phyloP scores from a whole-genome alignment of 2,113 vertebrate species.

The Lonchura striata region DNA sequence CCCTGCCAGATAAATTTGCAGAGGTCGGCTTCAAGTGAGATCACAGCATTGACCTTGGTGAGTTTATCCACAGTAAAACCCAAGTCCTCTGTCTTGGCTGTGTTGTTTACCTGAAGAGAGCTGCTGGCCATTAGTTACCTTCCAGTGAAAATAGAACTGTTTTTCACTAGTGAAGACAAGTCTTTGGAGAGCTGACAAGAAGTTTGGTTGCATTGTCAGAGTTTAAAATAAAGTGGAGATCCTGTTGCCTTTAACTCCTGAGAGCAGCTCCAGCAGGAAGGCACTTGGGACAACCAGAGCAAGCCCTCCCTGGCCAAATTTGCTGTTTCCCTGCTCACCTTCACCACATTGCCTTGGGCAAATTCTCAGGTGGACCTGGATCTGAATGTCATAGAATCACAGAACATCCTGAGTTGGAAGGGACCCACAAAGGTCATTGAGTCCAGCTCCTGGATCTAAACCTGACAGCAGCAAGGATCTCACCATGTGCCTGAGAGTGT shows the following conservation, averaged over 20 bases:
- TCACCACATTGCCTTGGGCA: fast-evolving
- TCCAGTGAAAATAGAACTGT: not conserved
- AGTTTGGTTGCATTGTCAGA: not conserved
- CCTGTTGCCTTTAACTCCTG: not conserved
- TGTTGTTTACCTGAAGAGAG: slow-evolving; percentile 11
- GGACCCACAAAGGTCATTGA: not conserved
- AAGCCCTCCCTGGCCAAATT: not conserved
- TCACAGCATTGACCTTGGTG: not conserved
- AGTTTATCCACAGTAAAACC: slow-evolving; percentile 24
- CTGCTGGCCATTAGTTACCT: not conserved
- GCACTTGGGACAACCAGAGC: not conserved
- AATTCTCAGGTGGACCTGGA: not conserved
- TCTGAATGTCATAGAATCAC: not conserved
- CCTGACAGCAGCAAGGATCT: not conserved
- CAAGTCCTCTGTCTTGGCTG: not conserved
- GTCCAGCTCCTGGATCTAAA: not conserved
- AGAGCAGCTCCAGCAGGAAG: not conserved
- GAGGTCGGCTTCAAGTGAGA: not conserved
- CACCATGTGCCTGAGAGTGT: not conserved
- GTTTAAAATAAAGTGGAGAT: not conserved
- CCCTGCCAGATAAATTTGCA: not conserved
- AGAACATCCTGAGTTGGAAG: not conserved
- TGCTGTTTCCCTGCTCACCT: not conserved
- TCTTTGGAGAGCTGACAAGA: slow-evolving; percentile 17
- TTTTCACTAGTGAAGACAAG: not conserved